Evolutionary conservation across 2,113 vertebrate genomes (phyloP), one percentile per base, ranked within the genome.

Genomic region (Ceyx margarethae): DNA sequence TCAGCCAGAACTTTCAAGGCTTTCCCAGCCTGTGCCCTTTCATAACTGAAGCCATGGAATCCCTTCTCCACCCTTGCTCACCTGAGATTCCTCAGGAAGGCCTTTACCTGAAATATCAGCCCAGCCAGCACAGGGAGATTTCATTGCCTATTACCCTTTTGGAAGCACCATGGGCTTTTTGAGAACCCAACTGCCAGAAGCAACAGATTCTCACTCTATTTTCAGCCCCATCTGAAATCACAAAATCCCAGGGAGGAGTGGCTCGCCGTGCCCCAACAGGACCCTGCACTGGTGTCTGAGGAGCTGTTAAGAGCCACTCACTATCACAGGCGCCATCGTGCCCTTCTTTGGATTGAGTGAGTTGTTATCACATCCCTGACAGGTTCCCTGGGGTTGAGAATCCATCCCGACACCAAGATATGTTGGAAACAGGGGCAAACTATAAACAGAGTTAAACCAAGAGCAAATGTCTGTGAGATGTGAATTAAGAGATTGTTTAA

Each of bases 281-380:
- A 78, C 69, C 56, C 74, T 22, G 58, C 68, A 11, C 87, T 0
- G 1, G 85, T 4, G 5, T 4, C 73, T 45, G 50, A 21, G 57
- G 73, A 93, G 68, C 73, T 72, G 61, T 25, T 50, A 13, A 46
- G 69, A 86, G 31, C 71, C 11, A 0, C 72, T 90, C 18, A 2
- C 37, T 84, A 25, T 29, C 13, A 0, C 46, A 87, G 87, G 74
- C 84, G 5, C 58, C 58, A 13, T 87, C 54, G 9, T 93, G 77
- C 86, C 94, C 89, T 96, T 94, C 81, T 90, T 90, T 81, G 87
- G 92, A 9, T 89, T 50, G 84, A 94, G 86, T 5, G 74, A 92
- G 89, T 61, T 35, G 91, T 96, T 95, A 90, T 86, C 95, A 94
- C 89, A 54, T 73, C 86, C 74, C 84, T 93, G 92, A 89, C 94